Conservation (phyloP, 2,797 vertebrate genomes). For the Melopsittacus undulatus region DNA sequence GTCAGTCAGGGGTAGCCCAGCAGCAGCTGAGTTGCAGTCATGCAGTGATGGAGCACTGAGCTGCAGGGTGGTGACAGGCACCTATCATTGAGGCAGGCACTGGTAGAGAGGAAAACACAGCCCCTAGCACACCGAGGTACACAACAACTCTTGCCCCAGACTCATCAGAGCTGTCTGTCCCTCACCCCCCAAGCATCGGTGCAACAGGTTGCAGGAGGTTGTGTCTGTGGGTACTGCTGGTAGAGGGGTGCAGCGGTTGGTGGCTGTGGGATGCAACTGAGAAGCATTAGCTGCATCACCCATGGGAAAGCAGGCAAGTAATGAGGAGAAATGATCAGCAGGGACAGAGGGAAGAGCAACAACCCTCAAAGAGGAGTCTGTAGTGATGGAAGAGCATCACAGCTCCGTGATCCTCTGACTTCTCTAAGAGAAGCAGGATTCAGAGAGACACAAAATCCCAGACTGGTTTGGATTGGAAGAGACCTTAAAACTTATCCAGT, state of each 20-base stretch:
- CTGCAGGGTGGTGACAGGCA: not conserved
- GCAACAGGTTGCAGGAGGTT: not conserved
- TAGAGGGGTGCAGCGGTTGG: not conserved
- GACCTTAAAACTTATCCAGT: not conserved
- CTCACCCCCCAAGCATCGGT: not conserved
- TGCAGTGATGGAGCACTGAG: not conserved
- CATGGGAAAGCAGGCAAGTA: not conserved
- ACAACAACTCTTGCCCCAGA: not conserved
- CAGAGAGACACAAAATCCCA: not conserved
- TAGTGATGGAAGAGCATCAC: rapidly evolving
- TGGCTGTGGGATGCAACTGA: not conserved
- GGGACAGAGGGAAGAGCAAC: not conserved
- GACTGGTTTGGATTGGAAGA: not conserved
- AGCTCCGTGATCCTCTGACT: not conserved
- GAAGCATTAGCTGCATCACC: not conserved
- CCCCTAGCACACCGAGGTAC: not conserved
- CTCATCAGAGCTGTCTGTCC: not conserved
- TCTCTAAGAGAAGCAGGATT: not conserved
- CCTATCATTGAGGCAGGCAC: rapidly evolving
- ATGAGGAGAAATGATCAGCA: not conserved
- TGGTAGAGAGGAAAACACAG: not conserved
- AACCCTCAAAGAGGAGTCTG: not conserved
- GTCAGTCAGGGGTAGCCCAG: not conserved
- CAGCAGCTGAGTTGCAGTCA: not conserved
- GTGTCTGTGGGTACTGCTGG: not conserved